Evolutionary conservation across 1,140 invertebrate species (phyloP).

Genomic region (Daktulosphaira vitifoliae): DNA sequence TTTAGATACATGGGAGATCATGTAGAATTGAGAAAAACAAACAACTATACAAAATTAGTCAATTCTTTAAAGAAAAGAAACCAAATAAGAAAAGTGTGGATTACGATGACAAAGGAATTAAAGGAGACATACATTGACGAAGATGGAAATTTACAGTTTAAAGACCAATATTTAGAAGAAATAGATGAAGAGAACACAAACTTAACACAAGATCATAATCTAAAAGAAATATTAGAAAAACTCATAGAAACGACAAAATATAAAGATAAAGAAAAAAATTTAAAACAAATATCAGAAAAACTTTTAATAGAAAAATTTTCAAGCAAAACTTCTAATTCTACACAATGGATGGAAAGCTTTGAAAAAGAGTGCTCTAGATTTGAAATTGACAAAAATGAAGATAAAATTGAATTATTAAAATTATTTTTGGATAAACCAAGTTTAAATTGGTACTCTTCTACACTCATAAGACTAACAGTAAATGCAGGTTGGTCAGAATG

Average conservation of each 20-base stretch:
- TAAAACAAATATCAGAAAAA: background rate
- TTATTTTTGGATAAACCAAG: background rate
- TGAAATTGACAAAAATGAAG: background rate
- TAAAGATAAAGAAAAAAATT: background rate
- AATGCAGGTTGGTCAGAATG: background rate
- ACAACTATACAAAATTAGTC: background rate
- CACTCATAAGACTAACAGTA: background rate
- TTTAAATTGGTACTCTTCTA: background rate
- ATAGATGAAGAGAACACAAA: background rate
- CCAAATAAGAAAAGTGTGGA: background rate
- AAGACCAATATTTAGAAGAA: background rate
- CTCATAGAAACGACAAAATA: background rate
- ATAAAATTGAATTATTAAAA: conserved; percentile 23
- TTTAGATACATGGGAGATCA: background rate
- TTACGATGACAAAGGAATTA: background rate
- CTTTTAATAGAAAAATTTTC: background rate
- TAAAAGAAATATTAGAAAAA: too few relatives aligned
- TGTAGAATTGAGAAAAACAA: too few relatives aligned
- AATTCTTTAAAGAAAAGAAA: background rate
- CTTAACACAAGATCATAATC: too few relatives aligned
- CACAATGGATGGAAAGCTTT: background rate
- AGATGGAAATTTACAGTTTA: background rate
- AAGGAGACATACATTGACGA: background rate
- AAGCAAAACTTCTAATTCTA: background rate
- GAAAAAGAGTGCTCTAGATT: background rate